Conservation (phyloP, 2,113 vertebrate genomes). For the Panthera uncia region DNA sequence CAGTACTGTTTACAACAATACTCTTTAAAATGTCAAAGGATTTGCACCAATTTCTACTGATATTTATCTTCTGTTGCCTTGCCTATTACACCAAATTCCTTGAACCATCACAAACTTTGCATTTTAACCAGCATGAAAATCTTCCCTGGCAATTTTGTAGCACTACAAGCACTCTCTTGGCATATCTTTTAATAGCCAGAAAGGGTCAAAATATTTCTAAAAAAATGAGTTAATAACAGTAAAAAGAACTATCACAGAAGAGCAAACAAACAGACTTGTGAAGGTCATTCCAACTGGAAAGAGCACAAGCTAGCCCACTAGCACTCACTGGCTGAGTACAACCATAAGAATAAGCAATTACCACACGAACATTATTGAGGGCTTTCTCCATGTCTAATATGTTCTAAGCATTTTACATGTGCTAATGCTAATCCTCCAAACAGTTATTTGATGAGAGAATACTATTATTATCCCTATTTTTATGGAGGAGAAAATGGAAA, state of each 20-base stretch:
- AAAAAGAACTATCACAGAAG: slow-evolving; percentile 36
- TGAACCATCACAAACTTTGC: slow-evolving; percentile 28
- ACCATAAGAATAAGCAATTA: background rate
- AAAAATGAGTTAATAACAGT: slow-evolving; percentile 41
- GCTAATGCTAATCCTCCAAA: slow-evolving; percentile 12
- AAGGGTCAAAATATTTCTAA: slow-evolving; percentile 18
- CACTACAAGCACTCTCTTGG: background rate
- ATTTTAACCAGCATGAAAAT: slow-evolving; percentile 31
- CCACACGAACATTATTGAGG: background rate
- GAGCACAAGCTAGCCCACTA: background rate
- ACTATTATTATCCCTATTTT: background rate
- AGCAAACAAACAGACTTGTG: background rate
- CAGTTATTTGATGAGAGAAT: background rate
- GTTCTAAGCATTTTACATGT: background rate
- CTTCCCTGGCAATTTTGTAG: slow-evolving; percentile 9
- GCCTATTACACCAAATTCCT: background rate
- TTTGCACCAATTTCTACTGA: slow-evolving; percentile 39
- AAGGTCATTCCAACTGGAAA: background rate
- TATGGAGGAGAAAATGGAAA: background rate
- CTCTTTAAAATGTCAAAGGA: slow-evolving; percentile 49
- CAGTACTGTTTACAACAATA: slow-evolving; percentile 10
- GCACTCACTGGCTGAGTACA: background rate
- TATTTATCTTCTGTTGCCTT: slow-evolving; percentile 48
- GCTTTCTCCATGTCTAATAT: background rate
- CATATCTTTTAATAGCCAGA: background rate